A percentile compares a stretch with the other conserved stretches of the same genome.
Evolutionary conservation across 2,113 vertebrate genomes (phyloP).

Genomic region (Megalops atlanticus): DNA sequence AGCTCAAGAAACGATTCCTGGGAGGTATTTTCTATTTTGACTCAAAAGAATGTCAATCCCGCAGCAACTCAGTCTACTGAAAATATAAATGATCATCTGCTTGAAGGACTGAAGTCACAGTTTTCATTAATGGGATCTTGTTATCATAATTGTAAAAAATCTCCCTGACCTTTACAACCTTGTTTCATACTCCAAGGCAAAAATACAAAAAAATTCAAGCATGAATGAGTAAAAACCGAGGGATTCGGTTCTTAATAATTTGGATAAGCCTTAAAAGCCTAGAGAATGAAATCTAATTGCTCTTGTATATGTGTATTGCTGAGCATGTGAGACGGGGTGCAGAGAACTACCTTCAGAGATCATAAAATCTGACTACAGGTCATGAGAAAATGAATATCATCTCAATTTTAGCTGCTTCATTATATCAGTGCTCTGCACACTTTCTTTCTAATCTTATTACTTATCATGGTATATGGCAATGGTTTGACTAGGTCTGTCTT

Average conservation of each 20-base stretch:
- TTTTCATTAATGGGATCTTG: background rate
- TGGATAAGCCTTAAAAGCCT: too few relatives aligned
- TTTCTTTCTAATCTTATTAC: background rate
- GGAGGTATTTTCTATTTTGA: background rate
- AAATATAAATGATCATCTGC: constrained; percentile 23
- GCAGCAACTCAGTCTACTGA: too few relatives aligned
- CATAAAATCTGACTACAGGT: background rate
- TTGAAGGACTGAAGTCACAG: constrained; percentile 31
- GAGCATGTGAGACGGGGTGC: background rate
- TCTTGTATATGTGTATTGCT: background rate
- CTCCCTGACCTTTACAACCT: background rate
- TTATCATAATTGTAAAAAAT: background rate
- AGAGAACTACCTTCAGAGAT: background rate
- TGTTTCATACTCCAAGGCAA: background rate
- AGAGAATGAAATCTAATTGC: background rate
- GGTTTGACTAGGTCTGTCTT: background rate
- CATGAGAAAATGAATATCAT: background rate
- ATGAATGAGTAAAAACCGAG: background rate
- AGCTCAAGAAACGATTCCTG: background rate
- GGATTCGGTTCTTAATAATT: too few relatives aligned
- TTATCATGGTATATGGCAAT: background rate
- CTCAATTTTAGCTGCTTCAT: background rate
- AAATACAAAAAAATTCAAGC: background rate
- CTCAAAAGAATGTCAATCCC: background rate
- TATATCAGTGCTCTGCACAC: background rate